Percentiles rank a stretch among this genome's conserved stretches.
Conservation (phyloP, 1,140 invertebrate species). For the Augochlora pura region DNA sequence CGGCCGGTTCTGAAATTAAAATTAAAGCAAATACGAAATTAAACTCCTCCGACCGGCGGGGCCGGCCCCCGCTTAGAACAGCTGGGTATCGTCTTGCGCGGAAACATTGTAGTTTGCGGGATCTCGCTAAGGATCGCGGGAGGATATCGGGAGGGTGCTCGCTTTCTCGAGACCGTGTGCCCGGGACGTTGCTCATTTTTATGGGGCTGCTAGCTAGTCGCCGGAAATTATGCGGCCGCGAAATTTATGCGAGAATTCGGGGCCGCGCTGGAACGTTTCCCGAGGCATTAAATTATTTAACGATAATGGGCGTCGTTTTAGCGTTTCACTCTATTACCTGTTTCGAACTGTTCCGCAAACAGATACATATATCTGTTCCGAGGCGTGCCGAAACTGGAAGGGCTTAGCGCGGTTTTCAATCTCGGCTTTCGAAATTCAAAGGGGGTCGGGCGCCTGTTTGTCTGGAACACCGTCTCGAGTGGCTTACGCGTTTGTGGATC, state of each 20-base stretch:
- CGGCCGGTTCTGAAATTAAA: conserved; percentile 38
- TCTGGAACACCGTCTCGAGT: too few species aligned
- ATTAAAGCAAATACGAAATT: conserved; percentile 60
- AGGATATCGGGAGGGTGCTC: neutral
- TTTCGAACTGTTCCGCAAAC: conserved; percentile 1
- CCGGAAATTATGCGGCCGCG: conserved; percentile 22
- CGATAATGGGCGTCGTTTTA: conserved; percentile 27
- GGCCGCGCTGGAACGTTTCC: conserved; percentile 17
- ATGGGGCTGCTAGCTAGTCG: neutral
- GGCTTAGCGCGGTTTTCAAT: too few species aligned
- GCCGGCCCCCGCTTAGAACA: too few species aligned
- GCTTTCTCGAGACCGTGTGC: neutral
- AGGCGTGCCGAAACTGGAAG: too few species aligned
- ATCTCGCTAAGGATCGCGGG: neutral
- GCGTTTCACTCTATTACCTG: conserved; percentile 11
- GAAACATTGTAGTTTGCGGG: neutral
- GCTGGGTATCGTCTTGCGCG: neutral
- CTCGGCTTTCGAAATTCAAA: neutral
- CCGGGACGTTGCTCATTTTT: conserved; percentile 11
- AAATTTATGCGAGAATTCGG: conserved; percentile 27
- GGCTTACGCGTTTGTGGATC: too few species aligned
- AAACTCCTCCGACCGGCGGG: conserved; percentile 9
- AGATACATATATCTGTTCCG: too few species aligned
- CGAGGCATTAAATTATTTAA: conserved; percentile 35
- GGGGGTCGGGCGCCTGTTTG: too few species aligned